phyloP scores from a whole-genome alignment of 1,140 invertebrate species.

The Caerostris extrusa region DNA sequence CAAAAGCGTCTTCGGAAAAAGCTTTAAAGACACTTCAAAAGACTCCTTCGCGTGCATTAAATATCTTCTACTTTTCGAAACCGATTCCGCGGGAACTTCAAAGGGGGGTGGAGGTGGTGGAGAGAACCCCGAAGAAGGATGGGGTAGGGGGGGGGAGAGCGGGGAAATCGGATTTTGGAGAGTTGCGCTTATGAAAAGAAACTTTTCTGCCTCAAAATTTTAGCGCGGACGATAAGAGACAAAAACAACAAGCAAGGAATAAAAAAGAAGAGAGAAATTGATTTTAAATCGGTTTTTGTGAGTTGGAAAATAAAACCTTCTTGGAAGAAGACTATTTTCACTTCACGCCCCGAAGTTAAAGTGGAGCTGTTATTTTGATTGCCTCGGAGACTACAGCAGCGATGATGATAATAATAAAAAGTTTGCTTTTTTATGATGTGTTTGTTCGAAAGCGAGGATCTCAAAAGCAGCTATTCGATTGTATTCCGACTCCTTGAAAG shows the following conservation, averaged over 20 bases:
- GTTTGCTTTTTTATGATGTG: background rate
- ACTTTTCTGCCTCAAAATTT: slow-evolving; percentile 2
- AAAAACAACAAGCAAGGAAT: slow-evolving; percentile 32
- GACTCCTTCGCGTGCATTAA: background rate
- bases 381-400: slow-evolving; percentile 1
- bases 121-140: background rate
- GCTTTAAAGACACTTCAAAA: slow-evolving; percentile 61
- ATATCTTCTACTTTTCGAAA: slow-evolving; percentile 23
- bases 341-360: background rate
- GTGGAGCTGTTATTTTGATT: slow-evolving; percentile 27
- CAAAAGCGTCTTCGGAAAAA: slow-evolving; percentile 37
- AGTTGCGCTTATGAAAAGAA: slow-evolving; percentile 56
- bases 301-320: slow-evolving; percentile 48
- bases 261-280: slow-evolving; percentile 28
- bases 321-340: background rate
- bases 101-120: background rate
- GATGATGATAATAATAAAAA: background rate
- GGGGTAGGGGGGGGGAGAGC: background rate
- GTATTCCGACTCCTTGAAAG: background rate
- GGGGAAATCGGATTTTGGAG: slow-evolving; percentile 46
- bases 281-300: slow-evolving; percentile 68
- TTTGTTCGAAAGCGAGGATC: background rate
- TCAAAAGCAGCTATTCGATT: background rate
- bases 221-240: background rate
- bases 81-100: slow-evolving; percentile 36